Evolutionary conservation across 2,113 vertebrate species (phyloP), one percentile per base, ranked within the genome.

Genomic region (Lucifuga dentata): DNA sequence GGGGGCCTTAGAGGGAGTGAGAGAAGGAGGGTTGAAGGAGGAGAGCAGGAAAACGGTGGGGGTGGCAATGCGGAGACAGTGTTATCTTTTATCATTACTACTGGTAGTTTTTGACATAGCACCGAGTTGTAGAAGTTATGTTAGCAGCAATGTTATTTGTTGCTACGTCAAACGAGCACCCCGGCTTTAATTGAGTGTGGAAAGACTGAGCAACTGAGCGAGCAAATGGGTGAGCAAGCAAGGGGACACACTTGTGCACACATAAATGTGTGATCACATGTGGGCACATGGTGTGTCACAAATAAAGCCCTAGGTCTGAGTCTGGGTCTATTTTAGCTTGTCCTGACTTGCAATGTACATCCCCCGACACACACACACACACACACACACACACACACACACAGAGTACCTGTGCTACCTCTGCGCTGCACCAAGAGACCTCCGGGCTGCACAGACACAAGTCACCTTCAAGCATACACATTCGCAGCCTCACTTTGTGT

Each of bases 381-480:
- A 45, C 24, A 55, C 49, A 53, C 23, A 62, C 51, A 69, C 57
- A 40, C 26, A 32, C 21, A 29, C 45, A 29, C 17, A 39, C 24
- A 55, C 49, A 53, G 19, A 62, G 26, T 33, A 44, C 57, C 29
- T 33, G 44, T 39, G 26, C 26, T 46, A 69, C 32, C 35, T 61
- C 56, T 65, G 36, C 40, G 16, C 38, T 66, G 53, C 57, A 77
- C 68, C 50, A 2, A 65, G 36, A 53, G 68, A 78, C 76, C 84
- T 74, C 64, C 69, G 39, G 79, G 79, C 79, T 66, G 41, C 55
- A 70, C 57, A 57, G 59, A 52, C 43, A 73, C 70, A 50, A 36
- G 63, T 88, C 88, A 87, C 83, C 86, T 88, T 89, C 86, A 89
- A 83, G 68, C 38, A 19, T 78, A 60, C 67, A 75, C 50, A 43